phyloP scores from a whole-genome alignment of 2,797 vertebrate genomes.

The Rhinatrema bivittatum region DNA sequence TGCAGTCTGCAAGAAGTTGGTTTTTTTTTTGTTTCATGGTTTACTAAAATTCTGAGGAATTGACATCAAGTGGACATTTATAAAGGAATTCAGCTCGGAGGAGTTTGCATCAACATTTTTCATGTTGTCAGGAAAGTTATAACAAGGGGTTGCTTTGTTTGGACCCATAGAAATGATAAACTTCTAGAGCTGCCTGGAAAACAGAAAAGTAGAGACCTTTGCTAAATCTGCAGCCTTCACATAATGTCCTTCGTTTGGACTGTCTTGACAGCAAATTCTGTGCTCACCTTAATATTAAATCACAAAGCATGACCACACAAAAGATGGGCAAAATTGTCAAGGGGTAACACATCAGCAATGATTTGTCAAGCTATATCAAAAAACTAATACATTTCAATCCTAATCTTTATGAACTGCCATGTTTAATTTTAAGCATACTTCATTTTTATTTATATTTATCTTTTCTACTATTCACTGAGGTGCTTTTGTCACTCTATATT shows the following conservation, averaged over 20 bases:
- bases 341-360: background rate
- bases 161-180: background rate
- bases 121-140: too few relatives aligned
- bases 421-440: background rate
- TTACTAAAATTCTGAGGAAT: too few relatives aligned
- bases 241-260: background rate
- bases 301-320: background rate
- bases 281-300: background rate
- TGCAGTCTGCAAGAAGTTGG: too few relatives aligned
- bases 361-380: background rate
- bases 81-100: too few relatives aligned
- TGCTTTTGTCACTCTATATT: background rate
- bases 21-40: too few relatives aligned
- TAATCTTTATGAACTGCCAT: constrained; percentile 1
- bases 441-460: background rate
- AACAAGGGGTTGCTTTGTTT: too few relatives aligned
- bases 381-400: constrained; percentile 7
- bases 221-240: too few relatives aligned
- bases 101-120: too few relatives aligned
- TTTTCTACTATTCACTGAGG: background rate
- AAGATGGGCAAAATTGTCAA: background rate
- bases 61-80: too few relatives aligned
- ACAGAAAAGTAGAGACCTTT: background rate
- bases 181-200: background rate
- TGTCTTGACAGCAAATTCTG: constrained; percentile 3